phyloP scores from a whole-genome alignment of 2,113 vertebrate species.

The Pachyramphus minor region DNA sequence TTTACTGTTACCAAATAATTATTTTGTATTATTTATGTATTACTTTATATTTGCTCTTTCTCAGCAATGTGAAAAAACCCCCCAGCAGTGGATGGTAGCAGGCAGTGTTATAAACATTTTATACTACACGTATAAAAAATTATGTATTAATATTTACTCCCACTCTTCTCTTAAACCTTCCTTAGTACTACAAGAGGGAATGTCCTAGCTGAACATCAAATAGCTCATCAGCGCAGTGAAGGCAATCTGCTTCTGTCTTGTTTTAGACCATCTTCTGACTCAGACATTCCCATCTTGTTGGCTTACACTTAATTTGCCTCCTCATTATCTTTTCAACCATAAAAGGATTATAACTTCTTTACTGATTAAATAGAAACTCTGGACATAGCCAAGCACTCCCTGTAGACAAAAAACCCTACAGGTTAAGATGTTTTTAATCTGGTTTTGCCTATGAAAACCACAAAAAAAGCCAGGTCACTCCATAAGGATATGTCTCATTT shows the following conservation, averaged over 20 bases:
- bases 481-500: not conserved
- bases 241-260: not conserved
- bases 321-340: not conserved
- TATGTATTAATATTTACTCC: not conserved
- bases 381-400: not conserved
- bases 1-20: not conserved
- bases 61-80: not conserved
- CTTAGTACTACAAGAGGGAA: not conserved
- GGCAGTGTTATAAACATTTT: not conserved
- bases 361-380: not conserved
- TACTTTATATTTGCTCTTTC: not conserved
- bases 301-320: constrained; percentile 12
- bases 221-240: not conserved
- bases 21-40: not conserved
- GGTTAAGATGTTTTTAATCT: not conserved
- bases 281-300: not conserved
- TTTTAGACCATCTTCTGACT: not conserved
- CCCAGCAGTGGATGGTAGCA: not conserved
- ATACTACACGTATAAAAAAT: not conserved
- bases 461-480: not conserved
- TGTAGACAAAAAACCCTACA: not conserved
- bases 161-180: not conserved
- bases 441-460: not conserved
- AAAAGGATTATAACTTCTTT: not conserved
- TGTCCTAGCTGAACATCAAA: not conserved